These are phyloP conservation scores for Machimus rusticus DNA, from an alignment of 2,888 invertebrate genomes.

Conservation along the genomic window DNA sequence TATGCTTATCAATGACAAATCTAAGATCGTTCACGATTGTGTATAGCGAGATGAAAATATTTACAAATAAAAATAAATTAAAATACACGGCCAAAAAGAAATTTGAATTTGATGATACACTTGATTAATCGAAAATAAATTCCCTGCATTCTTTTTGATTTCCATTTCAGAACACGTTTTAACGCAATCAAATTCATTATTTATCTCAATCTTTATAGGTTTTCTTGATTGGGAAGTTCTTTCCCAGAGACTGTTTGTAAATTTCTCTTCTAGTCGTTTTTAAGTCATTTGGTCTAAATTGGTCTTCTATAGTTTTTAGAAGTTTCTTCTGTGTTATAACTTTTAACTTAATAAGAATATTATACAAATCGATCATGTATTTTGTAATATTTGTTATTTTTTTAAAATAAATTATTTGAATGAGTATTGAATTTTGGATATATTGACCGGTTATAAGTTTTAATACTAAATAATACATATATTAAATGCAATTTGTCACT, in stretches of 20 bases:
- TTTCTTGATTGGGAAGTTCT: not conserved
- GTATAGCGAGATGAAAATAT: not conserved
- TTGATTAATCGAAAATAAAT: not conserved
- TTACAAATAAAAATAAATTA: not conserved
- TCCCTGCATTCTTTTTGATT: not conserved
- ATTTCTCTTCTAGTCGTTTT: not conserved
- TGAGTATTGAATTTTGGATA: too few species aligned
- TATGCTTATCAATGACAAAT: not conserved
- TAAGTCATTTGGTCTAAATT: not conserved
- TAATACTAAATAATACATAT: not conserved
- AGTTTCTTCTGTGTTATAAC: not conserved
- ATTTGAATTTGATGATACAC: not conserved
- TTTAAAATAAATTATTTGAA: too few species aligned
- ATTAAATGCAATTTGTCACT: not conserved
- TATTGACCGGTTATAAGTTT: too few species aligned
- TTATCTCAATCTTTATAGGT: not conserved
- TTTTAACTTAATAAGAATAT: not conserved
- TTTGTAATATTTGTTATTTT: not conserved
- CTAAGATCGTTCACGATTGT: not conserved
- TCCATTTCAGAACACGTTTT: not conserved
- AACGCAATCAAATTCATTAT: not conserved
- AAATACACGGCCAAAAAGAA: not conserved
- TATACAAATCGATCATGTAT: too few species aligned
- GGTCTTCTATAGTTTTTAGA: not conserved
- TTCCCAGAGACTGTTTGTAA: not conserved